Evolutionary conservation across 2,113 vertebrate genomes (phyloP).

Genomic region (Macquaria australasica): DNA sequence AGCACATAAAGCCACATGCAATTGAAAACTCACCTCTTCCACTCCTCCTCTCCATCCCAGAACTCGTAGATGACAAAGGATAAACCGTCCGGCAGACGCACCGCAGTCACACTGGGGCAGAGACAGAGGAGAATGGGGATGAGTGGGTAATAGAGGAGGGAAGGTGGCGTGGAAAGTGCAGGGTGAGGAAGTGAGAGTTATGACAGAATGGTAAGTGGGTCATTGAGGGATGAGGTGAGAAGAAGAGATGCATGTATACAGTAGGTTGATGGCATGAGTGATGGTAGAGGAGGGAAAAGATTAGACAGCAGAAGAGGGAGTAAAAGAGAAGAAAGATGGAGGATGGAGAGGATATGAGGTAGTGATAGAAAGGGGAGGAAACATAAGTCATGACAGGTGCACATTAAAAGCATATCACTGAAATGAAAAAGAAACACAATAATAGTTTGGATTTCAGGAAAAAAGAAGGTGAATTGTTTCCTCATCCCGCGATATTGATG

Average conservation of each 20-base stretch:
- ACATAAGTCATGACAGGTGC: background rate
- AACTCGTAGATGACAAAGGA: conserved; percentile 96
- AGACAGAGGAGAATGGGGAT: conserved; percentile 48
- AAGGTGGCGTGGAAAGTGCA: background rate
- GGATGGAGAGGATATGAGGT: background rate
- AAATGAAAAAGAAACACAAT: background rate
- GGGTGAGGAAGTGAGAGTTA: background rate
- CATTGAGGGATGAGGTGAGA: background rate
- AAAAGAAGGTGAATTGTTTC: background rate
- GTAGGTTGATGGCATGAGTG: background rate
- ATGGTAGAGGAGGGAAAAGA: background rate
- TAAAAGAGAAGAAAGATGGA: background rate
- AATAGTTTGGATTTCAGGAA: background rate
- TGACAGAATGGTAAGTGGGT: conserved; percentile 1
- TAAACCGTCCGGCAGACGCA: conserved; percentile 89
- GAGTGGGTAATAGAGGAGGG: conserved; percentile 13
- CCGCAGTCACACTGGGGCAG: conserved; percentile 87
- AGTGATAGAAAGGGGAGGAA: background rate
- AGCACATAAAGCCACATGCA: background rate
- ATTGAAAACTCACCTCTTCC: conserved; percentile 88
- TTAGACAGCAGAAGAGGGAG: background rate
- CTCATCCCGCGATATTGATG: background rate
- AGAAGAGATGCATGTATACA: background rate
- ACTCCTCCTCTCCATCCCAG: conserved; percentile 95
- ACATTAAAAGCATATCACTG: background rate